These are phyloP conservation scores for Bellardia pandia DNA, from an alignment of 2,888 invertebrate species.

Conservation along the genomic window DNA sequence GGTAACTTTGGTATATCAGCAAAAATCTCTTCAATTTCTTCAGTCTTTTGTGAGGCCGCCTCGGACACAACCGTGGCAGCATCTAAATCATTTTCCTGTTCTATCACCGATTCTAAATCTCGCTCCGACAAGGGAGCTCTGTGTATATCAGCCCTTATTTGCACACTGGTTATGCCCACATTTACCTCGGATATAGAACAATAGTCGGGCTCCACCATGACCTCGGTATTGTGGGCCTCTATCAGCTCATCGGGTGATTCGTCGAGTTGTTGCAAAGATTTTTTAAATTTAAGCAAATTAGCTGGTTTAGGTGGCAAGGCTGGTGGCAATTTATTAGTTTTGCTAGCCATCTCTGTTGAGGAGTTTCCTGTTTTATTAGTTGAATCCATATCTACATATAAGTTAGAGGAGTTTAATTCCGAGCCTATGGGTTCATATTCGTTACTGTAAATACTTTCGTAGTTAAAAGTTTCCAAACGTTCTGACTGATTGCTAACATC, in stretches of 20 bases:
- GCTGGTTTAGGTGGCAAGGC: conserved; percentile 92
- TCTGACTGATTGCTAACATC: conserved; percentile 69
- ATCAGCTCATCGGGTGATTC: conserved; percentile 77
- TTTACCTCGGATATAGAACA: conserved; percentile 90
- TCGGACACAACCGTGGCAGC: conserved; percentile 73
- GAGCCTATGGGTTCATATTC: conserved; percentile 89
- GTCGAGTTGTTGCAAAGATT: conserved; percentile 80
- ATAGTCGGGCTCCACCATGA: conserved; percentile 86
- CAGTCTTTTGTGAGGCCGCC: conserved; percentile 81
- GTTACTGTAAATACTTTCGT: conserved; percentile 89
- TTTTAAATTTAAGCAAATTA: conserved; percentile 88
- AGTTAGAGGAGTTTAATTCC: conserved; percentile 85
- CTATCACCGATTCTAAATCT: conserved; percentile 69
- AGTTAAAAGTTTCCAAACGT: conserved; percentile 84
- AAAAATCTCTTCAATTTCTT: conserved; percentile 83
- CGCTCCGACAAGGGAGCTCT: conserved; percentile 78
- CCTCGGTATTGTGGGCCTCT: conserved; percentile 55
- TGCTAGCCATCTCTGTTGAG: conserved; percentile 73
- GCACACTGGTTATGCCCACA: conserved; percentile 83
- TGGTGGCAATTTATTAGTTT: conserved; percentile 85
- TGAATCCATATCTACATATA: conserved; percentile 88
- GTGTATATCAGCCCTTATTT: conserved; percentile 86
- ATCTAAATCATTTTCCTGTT: conserved; percentile 75
- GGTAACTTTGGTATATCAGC: conserved; percentile 90
- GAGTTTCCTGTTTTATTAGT: conserved; percentile 81